Base-by-base conservation (phyloP, 2,113 vertebrate genomes). In the Myiopsitta monachus region DNA sequence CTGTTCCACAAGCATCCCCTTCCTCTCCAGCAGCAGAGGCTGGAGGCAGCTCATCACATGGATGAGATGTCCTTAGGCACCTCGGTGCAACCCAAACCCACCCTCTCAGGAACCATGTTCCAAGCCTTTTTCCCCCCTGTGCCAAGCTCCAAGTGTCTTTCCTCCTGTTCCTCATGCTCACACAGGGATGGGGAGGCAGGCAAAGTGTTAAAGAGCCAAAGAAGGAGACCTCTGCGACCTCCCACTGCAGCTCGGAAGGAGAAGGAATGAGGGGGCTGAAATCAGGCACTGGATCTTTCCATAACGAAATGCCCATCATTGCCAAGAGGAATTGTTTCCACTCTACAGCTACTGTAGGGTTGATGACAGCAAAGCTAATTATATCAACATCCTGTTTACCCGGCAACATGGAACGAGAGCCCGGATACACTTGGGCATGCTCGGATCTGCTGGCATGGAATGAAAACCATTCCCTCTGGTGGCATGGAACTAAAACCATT, bases 331-430 rank as follows among this genome's bases (percentile, higher is more conserved):
- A 13, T 68, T 97, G 96, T 93, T 94, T 96, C 96, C 95, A 90
- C 83, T 85, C 8, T 64, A 93, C 70, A 92, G 66, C 76, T 64
- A 63, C 96, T 93, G 33, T 87, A 92, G 79, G 82, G 54, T 62
- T 86, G 92, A 94, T 95, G 94, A 92, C 85, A 94, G 96, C 94
- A 97, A 96, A 89, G 94, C 74, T 95, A 95, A 96, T 95, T 95
- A 95, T 96, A 96, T 88, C 96, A 97, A 95, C 94, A 86, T 96
- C 95, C 97, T 97, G 93, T 95, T 97, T 94, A 95, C 88, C 62
- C 74, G 1, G n/a, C 51, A 93, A 62, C 3, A 0, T 66, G 90
- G 77, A 94, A 82, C 44, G 9, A 47, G 73, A 92, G 76, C 92
- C 59, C 33, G 75, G 79, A 81, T 36, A 55, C 13, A 26, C 79